These are phyloP conservation scores for Lepidurus apus DNA, from an alignment of 1,140 invertebrate species.

Conservation along the genomic window DNA sequence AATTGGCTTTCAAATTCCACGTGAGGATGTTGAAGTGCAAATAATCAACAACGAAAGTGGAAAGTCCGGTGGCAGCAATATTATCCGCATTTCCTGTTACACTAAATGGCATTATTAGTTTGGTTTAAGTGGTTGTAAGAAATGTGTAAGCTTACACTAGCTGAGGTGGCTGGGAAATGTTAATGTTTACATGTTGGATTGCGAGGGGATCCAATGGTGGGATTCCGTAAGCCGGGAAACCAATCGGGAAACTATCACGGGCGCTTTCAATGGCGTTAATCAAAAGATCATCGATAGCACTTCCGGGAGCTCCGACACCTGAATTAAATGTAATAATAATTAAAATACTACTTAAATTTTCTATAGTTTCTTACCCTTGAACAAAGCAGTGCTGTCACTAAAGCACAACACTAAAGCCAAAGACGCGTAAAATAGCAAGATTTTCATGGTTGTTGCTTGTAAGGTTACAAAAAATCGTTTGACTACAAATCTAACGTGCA, in stretches of 20 bases:
- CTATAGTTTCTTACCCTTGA: not conserved
- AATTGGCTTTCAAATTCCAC: constrained; percentile 25
- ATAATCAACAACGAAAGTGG: constrained; percentile 17
- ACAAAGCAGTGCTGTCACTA: not conserved
- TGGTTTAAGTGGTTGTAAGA: not conserved
- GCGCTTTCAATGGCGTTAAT: not conserved
- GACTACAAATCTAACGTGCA: not conserved
- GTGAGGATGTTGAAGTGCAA: constrained; percentile 17
- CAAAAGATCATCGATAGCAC: constrained; percentile 4
- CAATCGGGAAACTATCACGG: not conserved
- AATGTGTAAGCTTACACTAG: not conserved
- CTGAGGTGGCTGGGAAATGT: not conserved
- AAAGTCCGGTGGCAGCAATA: constrained; percentile 28
- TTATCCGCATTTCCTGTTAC: constrained; percentile 25
- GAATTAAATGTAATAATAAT: not conserved
- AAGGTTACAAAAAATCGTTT: not conserved
- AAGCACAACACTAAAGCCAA: not conserved
- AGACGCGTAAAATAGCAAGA: not conserved
- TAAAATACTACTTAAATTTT: not conserved
- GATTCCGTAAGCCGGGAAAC: constrained; percentile 13
- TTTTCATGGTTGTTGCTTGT: not conserved
- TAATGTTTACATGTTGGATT: constrained; percentile 23
- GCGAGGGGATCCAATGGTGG: constrained; percentile 22
- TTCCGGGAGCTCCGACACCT: constrained; percentile 3
- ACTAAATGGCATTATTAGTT: constrained; percentile 2